Conservation (phyloP, 1,140 invertebrate genomes). For the Octopus sinensis region DNA sequence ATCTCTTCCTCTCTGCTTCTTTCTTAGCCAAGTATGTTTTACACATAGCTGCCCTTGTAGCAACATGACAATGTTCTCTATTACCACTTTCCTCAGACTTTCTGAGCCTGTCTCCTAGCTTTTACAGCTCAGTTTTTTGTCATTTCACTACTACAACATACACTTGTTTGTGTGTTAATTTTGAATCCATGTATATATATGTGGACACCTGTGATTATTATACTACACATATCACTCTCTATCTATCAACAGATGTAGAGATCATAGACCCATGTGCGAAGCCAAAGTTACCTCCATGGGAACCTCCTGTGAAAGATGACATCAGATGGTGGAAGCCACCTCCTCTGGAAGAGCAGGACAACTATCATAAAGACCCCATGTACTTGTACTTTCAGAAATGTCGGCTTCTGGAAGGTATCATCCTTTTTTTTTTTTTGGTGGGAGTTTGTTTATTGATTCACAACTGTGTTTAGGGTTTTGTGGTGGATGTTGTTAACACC, state of each 20-base stretch:
- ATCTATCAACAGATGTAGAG: not conserved
- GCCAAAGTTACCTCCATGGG: not conserved
- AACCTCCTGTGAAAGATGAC: not conserved
- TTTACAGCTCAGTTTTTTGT: not conserved
- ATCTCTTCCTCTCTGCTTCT: no score
- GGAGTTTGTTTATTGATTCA: no score
- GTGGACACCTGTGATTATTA: not conserved
- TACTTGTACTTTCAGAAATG: not conserved
- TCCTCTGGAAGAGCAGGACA: not conserved
- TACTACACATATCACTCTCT: not conserved
- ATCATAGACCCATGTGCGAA: not conserved
- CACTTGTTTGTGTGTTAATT: not conserved
- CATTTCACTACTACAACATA: not conserved
- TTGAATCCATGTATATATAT: not conserved
- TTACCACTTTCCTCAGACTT: not conserved
- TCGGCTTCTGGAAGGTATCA: not conserved
- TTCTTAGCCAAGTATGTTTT: not conserved
- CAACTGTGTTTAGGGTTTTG: no score
- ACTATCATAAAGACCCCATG: not conserved
- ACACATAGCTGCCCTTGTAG: not conserved
- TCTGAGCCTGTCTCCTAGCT: not conserved
- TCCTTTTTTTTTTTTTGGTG: not conserved
- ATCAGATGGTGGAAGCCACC: not conserved
- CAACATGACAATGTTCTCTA: not conserved
- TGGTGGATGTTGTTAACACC: no score